Conservation (phyloP, 2,113 vertebrate genomes). For the Sardina pilchardus region DNA sequence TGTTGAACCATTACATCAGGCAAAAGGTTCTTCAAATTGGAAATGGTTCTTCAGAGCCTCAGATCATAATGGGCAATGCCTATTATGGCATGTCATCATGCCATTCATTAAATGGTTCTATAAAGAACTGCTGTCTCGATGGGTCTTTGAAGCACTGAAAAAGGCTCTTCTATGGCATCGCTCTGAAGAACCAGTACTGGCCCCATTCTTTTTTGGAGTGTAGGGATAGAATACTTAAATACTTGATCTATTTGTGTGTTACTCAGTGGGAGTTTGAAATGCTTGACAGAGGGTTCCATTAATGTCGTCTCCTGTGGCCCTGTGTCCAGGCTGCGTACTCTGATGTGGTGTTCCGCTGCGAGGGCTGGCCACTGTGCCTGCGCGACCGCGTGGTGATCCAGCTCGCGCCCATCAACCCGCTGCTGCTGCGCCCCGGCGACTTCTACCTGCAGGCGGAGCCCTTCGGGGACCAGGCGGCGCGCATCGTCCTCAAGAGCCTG, state of each 20-base stretch:
- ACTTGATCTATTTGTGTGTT: neutral
- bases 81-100: too few species aligned
- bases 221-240: neutral
- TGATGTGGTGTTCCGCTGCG: slow-evolving; percentile 85
- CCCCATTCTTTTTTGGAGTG: too few species aligned
- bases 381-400: slow-evolving; percentile 85
- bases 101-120: too few species aligned
- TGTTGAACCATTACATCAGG: too few species aligned
- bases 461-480: slow-evolving; percentile 78
- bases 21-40: too few species aligned
- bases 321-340: slow-evolving; percentile 79
- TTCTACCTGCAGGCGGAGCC: slow-evolving; percentile 92
- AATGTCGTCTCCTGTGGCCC: neutral
- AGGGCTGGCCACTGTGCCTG: slow-evolving; percentile 93
- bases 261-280: neutral
- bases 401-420: slow-evolving; percentile 83
- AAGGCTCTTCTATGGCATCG: too few species aligned
- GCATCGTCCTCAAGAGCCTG: slow-evolving; percentile 86
- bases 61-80: too few species aligned
- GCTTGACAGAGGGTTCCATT: neutral
- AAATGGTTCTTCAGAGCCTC: too few species aligned
- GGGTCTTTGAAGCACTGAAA: too few species aligned
- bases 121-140: too few species aligned
- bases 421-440: slow-evolving; percentile 86
- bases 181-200: too few species aligned